These are phyloP conservation scores for Pedetes capensis DNA, from an alignment of 2,113 vertebrate species.

Conservation along the genomic window DNA sequence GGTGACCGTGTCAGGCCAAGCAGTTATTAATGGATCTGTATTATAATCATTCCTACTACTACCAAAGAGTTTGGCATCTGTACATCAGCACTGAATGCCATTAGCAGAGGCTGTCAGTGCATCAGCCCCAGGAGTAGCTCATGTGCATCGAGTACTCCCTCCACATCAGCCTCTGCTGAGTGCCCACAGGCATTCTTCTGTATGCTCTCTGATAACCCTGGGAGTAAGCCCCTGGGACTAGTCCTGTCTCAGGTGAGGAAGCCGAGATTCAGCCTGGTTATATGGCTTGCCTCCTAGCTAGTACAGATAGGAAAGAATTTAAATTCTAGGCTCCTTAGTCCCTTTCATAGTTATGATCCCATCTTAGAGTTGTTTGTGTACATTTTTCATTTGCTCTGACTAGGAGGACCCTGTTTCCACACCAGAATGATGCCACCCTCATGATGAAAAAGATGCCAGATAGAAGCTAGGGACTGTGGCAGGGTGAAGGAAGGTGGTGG, in stretches of 20 bases:
- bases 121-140: neutral
- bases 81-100: neutral
- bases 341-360: neutral
- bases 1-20: neutral
- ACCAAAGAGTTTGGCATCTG: neutral
- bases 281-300: neutral
- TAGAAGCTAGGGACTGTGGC: neutral
- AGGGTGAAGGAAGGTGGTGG: neutral
- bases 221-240: too few species aligned
- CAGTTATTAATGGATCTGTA: neutral
- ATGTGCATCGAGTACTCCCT: neutral
- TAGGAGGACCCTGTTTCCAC: neutral
- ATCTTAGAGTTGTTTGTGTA: neutral
- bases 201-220: fast-evolving
- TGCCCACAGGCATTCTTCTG: neutral
- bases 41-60: neutral
- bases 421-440: too few species aligned
- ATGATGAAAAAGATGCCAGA: too few species aligned
- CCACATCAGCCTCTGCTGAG: neutral
- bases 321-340: neutral
- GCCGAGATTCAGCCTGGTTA: neutral
- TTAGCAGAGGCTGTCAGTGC: neutral
- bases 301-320: neutral
- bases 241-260: neutral
- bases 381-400: neutral